Conservation (phyloP, 2,797 vertebrate species). For the Rhinophrynus dorsalis region DNA sequence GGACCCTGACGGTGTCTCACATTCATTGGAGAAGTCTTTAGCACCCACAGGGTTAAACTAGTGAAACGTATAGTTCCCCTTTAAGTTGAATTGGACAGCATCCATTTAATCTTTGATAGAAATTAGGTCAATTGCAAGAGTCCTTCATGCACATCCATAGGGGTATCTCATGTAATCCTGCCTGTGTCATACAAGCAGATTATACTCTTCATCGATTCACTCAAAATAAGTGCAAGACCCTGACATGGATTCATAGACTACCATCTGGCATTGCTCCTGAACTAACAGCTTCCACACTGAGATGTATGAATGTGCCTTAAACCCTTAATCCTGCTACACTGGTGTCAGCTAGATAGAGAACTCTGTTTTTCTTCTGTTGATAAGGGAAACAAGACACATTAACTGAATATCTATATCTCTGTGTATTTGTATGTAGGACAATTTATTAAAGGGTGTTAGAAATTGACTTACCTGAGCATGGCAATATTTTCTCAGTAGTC, state of each 20-base stretch:
- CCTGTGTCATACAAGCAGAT: slow-evolving; percentile 9
- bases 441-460: too few species aligned
- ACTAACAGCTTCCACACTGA: slow-evolving; percentile 15
- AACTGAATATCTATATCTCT: too few species aligned
- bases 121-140: too few species aligned
- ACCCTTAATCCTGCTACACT: slow-evolving; percentile 19
- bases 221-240: slow-evolving; percentile 27
- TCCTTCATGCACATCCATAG: not conserved
- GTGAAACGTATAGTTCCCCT: too few species aligned
- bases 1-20: too few species aligned
- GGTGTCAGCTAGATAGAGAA: not conserved
- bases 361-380: not conserved
- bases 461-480: too few species aligned
- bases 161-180: slow-evolving; percentile 7
- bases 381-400: slow-evolving; percentile 1
- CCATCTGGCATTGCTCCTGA: slow-evolving; percentile 17
- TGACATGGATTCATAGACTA: slow-evolving; percentile 30
- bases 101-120: too few species aligned
- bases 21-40: too few species aligned
- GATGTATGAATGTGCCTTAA: slow-evolving; percentile 26
- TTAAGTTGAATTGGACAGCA: too few species aligned
- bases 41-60: too few species aligned
- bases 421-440: too few species aligned
- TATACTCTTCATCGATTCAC: slow-evolving; percentile 22
- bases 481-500: too few species aligned